Conservation (phyloP, 2,888 invertebrate species). For the Clusia tigrina region DNA sequence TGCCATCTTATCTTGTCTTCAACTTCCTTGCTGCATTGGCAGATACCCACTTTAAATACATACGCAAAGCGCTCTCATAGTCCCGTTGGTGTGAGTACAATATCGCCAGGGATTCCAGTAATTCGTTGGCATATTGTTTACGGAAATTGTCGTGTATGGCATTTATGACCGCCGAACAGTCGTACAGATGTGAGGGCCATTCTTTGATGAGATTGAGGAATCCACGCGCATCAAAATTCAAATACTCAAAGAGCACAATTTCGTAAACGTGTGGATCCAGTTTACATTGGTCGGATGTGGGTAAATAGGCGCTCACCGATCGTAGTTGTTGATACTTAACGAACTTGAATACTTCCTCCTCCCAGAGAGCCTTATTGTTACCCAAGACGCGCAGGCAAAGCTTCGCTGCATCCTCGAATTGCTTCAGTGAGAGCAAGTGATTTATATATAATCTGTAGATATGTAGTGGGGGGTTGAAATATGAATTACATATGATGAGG, state of each 20-base stretch:
- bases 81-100: constrained; percentile 86
- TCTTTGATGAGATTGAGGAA: constrained; percentile 86
- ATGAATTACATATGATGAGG: not conserved
- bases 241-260: constrained; percentile 90
- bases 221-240: constrained; percentile 81
- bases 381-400: constrained; percentile 85
- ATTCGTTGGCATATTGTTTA: constrained; percentile 74
- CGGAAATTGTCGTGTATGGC: constrained; percentile 84
- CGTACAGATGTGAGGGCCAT: constrained; percentile 87
- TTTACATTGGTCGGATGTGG: constrained; percentile 75
- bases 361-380: constrained; percentile 86
- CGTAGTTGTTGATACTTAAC: constrained; percentile 82
- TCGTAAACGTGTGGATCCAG: constrained; percentile 89
- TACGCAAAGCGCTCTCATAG: constrained; percentile 89
- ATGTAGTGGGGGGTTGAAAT: not conserved
- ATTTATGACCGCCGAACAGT: constrained; percentile 83
- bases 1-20: too few species aligned
- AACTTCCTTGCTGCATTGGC: not conserved
- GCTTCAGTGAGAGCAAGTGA: constrained; percentile 74
- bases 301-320: constrained; percentile 81
- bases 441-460: constrained; percentile 75
- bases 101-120: constrained; percentile 88
- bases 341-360: constrained; percentile 91
- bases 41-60: constrained; percentile 81
- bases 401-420: constrained; percentile 85